Conservation (phyloP, 2,797 vertebrate genomes). For the Pygocentrus nattereri region DNA sequence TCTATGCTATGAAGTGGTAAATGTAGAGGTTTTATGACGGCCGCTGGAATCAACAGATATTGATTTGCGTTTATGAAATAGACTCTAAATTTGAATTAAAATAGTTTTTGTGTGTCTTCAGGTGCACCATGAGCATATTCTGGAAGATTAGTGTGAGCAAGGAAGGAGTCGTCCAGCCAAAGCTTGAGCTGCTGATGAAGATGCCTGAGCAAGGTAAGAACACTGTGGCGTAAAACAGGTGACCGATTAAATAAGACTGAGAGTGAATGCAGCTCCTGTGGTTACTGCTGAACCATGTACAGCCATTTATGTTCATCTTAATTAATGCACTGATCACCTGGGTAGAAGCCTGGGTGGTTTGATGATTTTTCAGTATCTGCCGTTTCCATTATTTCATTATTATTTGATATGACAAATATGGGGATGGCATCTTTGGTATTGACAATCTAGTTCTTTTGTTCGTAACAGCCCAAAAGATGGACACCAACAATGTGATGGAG, state of each 20-base stretch:
- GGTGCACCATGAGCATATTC: conserved; percentile 79
- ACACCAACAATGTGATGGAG: conserved; percentile 55
- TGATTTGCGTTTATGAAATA: background rate
- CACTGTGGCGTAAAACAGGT: background rate
- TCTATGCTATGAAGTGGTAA: too few relatives aligned
- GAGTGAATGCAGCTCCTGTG: background rate
- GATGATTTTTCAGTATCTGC: too few relatives aligned
- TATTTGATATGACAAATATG: too few relatives aligned
- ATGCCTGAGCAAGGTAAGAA: conserved; percentile 84
- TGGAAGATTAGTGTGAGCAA: conserved; percentile 84
- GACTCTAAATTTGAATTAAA: background rate
- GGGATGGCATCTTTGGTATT: too few relatives aligned
- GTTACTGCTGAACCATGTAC: too few relatives aligned
- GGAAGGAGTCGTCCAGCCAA: conserved; percentile 78
- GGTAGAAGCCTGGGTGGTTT: too few relatives aligned
- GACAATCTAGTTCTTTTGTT: too few relatives aligned
- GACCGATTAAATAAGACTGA: background rate
- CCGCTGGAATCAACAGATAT: too few relatives aligned
- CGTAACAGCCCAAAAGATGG: conserved; percentile 69
- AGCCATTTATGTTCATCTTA: too few relatives aligned
- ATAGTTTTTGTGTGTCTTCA: conserved; percentile 54
- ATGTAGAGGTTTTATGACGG: too few relatives aligned
- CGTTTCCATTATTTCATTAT: too few relatives aligned
- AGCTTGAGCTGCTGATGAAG: conserved; percentile 87
- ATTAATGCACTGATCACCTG: too few relatives aligned